Conservation (phyloP, 2,888 invertebrate species). For the Zele albiditarsus region DNA sequence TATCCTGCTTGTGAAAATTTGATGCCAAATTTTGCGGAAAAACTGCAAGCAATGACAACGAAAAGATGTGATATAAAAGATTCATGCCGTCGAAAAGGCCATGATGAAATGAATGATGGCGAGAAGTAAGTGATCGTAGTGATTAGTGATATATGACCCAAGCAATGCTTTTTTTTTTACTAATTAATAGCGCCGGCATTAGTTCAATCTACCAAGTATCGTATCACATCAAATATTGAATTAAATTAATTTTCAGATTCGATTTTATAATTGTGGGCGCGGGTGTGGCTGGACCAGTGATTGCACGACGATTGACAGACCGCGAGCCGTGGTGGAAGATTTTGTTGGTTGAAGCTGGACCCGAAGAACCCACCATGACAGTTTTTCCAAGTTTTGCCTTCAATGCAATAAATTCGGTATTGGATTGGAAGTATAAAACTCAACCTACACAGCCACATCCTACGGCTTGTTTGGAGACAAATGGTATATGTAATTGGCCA, state of each 20-base stretch:
- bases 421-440: conserved; percentile 75
- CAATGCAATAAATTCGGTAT: conserved; percentile 66
- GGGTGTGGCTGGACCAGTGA: conserved; percentile 73
- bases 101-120: conserved; percentile 56
- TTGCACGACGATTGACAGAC: conserved; percentile 74
- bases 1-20: conserved; percentile 57
- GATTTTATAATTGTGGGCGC: conserved; percentile 74
- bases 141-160: too few relatives aligned
- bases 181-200: neutral
- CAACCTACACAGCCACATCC: conserved; percentile 72
- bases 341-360: conserved; percentile 72
- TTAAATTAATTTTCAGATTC: conserved; percentile 59
- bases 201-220: too few relatives aligned
- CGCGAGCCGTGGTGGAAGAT: conserved; percentile 71
- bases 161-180: too few relatives aligned
- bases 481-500: conserved; percentile 73
- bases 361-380: conserved; percentile 72
- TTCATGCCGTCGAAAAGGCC: conserved; percentile 66
- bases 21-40: conserved; percentile 63
- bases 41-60: conserved; percentile 63
- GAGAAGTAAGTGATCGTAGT: conserved; percentile 63
- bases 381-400: conserved; percentile 71
- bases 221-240: too few relatives aligned
- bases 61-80: conserved; percentile 66
- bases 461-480: conserved; percentile 66